Conservation (phyloP, 2,113 vertebrate genomes). For the Xiphophorus hellerii region DNA sequence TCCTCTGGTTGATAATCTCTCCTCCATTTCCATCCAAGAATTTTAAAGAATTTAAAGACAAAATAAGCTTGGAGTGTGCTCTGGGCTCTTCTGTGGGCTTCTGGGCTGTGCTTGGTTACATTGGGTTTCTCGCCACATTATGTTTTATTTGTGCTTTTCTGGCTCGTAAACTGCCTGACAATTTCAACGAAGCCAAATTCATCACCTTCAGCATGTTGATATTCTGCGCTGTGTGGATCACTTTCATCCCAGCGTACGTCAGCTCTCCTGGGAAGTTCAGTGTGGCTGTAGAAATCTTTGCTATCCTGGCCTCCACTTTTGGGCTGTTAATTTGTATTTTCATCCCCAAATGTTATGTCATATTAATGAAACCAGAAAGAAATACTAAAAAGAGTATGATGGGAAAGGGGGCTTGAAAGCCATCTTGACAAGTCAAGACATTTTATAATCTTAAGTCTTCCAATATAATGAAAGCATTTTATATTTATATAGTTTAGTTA, state of each 20-base stretch:
- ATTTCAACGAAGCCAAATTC: slow-evolving; percentile 22
- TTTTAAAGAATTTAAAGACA: slow-evolving; percentile 55
- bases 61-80: slow-evolving; percentile 73
- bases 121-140: neutral
- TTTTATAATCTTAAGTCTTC: too few relatives aligned
- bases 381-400: slow-evolving; percentile 11
- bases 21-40: slow-evolving; percentile 67
- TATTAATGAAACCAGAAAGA: slow-evolving; percentile 8
- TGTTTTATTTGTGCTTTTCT: slow-evolving; percentile 19
- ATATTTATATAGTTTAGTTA: too few relatives aligned
- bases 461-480: too few relatives aligned
- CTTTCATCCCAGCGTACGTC: slow-evolving; percentile 20
- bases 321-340: slow-evolving; percentile 11
- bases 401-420: neutral
- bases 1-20: slow-evolving; percentile 61
- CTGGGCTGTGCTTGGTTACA: slow-evolving; percentile 20
- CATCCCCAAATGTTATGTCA: slow-evolving; percentile 12
- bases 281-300: slow-evolving; percentile 34
- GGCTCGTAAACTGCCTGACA: slow-evolving; percentile 2
- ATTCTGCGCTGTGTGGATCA: slow-evolving; percentile 26
- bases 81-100: slow-evolving; percentile 59
- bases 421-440: neutral
- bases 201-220: slow-evolving; percentile 28
- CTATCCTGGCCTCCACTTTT: slow-evolving; percentile 20
- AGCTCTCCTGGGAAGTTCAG: slow-evolving; percentile 11